These are phyloP conservation scores for Ceyx margarethae DNA, from an alignment of 2,113 vertebrate genomes.

Conservation along the genomic window DNA sequence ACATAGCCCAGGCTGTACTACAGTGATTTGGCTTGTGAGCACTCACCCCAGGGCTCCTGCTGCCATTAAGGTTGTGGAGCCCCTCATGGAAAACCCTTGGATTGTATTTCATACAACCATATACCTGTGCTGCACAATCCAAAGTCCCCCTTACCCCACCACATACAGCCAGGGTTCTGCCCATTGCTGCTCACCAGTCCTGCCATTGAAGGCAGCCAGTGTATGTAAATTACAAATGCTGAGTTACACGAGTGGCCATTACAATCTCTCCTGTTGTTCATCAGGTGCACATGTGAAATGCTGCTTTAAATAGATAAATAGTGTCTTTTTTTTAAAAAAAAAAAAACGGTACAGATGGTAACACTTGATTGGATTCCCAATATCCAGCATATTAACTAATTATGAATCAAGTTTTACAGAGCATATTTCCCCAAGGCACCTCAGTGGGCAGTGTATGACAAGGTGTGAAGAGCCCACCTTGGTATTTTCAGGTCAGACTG, in stretches of 20 bases:
- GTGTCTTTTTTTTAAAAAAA: not conserved
- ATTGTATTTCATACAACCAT: not conserved
- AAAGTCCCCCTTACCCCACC: not conserved
- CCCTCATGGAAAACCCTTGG: not conserved
- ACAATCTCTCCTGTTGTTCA: not conserved
- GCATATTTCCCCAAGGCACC: not conserved
- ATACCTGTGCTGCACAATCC: not conserved
- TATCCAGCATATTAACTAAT: not conserved
- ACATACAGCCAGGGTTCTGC: not conserved
- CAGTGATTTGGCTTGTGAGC: not conserved
- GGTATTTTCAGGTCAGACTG: not conserved
- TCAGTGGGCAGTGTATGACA: accelerated
- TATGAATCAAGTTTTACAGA: not conserved
- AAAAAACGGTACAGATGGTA: not conserved
- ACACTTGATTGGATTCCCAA: not conserved
- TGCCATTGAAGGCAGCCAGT: not conserved
- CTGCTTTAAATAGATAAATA: not conserved
- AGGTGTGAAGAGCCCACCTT: accelerated
- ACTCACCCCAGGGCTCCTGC: not conserved
- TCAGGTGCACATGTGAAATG: not conserved
- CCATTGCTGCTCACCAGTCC: not conserved
- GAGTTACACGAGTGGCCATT: not conserved
- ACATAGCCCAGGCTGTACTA: not conserved
- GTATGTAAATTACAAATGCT: not conserved
- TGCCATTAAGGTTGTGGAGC: not conserved